Evolutionary conservation across 2,797 vertebrate species (phyloP).

Genomic region (Gouania willdenowi): DNA sequence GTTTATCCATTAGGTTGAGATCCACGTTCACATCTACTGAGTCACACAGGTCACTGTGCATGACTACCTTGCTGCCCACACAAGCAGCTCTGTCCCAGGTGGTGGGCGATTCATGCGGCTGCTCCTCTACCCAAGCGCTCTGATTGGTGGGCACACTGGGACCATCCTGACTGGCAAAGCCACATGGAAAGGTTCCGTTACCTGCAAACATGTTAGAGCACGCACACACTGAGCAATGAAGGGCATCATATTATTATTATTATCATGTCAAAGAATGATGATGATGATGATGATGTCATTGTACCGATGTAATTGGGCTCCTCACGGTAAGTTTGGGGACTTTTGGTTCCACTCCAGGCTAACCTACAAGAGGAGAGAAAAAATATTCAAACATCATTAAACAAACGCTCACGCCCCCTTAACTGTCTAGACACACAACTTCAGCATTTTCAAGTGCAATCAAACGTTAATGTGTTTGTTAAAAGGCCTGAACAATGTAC

Average conservation of each 20-base stretch:
- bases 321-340: constrained; percentile 63
- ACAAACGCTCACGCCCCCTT: too few species aligned
- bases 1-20: too few species aligned
- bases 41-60: too few species aligned
- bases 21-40: too few species aligned
- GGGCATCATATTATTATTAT: too few species aligned
- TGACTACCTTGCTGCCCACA: constrained; percentile 76
- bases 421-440: too few species aligned
- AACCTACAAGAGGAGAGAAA: constrained; percentile 58
- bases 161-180: constrained; percentile 77
- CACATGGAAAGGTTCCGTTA: constrained; percentile 81
- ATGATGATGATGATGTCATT: too few species aligned
- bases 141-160: constrained; percentile 68
- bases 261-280: too few species aligned
- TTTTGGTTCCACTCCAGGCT: constrained; percentile 71
- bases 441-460: too few species aligned
- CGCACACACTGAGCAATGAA: not conserved
- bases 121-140: constrained; percentile 71
- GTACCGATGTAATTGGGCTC: constrained; percentile 60
- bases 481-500: too few species aligned
- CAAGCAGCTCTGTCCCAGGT: constrained; percentile 87
- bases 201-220: constrained; percentile 61
- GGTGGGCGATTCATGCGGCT: constrained; percentile 63
- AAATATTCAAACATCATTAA: not conserved
- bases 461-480: too few species aligned